Conservation (phyloP, 2,888 invertebrate species). For the Philopedon plagiatum region DNA sequence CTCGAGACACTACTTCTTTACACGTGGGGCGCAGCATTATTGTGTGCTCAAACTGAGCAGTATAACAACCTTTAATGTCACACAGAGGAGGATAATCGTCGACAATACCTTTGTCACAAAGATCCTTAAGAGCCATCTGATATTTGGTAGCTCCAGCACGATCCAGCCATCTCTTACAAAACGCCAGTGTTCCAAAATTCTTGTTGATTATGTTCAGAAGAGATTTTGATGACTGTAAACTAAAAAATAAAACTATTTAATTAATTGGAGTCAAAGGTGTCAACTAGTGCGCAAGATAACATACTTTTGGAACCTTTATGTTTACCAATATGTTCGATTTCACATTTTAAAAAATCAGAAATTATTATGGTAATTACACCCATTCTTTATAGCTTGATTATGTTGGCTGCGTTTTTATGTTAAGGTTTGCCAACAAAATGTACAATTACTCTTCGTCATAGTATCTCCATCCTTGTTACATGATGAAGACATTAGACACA, state of each 20-base stretch:
- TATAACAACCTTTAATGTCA: constrained; percentile 97
- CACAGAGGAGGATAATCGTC: constrained; percentile 98
- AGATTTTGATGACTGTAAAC: constrained; percentile 93
- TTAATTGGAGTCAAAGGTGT: background rate
- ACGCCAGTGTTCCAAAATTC: constrained; percentile 97
- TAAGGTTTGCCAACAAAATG: too few species aligned
- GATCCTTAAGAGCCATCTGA: constrained; percentile 97
- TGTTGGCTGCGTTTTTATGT: too few species aligned
- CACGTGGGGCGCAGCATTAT: constrained; percentile 97
- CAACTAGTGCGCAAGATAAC: too few species aligned
- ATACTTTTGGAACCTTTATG: too few species aligned
- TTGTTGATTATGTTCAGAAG: constrained; percentile 94
- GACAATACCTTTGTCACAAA: constrained; percentile 98
- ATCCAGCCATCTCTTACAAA: constrained; percentile 99
- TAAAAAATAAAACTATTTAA: constrained; percentile 59
- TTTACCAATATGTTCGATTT: too few species aligned
- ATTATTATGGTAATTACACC: too few species aligned
- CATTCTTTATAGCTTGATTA: too few species aligned
- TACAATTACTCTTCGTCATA: too few species aligned
- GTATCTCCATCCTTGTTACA: too few species aligned
- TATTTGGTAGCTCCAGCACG: constrained; percentile 97
- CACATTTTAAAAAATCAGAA: too few species aligned
- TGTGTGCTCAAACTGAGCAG: constrained; percentile 99
- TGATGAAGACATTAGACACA: too few species aligned
- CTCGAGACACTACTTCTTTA: constrained; percentile 98